Evolutionary conservation across 1,140 invertebrate genomes (phyloP).

Genomic region (Potamilus streckersoni): DNA sequence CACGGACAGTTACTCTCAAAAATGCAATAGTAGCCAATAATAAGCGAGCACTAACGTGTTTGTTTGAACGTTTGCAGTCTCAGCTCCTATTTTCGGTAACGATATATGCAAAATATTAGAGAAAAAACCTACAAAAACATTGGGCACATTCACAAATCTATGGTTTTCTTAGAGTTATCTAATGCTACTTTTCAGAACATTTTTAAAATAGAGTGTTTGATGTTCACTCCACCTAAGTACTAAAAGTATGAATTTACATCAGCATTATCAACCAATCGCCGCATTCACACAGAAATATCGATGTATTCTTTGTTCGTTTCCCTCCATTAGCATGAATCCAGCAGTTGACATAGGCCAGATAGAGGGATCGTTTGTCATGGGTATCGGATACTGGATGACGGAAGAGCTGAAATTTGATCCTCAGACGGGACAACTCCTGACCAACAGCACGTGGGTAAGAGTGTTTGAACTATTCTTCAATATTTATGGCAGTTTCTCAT

Average conservation of each 20-base stretch:
- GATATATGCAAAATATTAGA: too few relatives aligned
- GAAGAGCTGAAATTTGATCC: conserved; percentile 79
- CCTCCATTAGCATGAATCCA: conserved; percentile 44
- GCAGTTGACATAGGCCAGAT: conserved; percentile 83
- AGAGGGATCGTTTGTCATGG: conserved; percentile 90
- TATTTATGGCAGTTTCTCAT: too few relatives aligned
- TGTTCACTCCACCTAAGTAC: neutral
- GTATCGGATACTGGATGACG: conserved; percentile 82
- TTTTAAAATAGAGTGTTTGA: neutral
- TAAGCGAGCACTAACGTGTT: too few relatives aligned
- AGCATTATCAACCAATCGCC: neutral
- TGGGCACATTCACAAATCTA: neutral
- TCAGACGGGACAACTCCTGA: conserved; percentile 76
- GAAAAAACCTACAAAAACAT: too few relatives aligned
- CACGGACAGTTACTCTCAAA: too few relatives aligned
- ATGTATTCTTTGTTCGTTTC: conserved; percentile 5
- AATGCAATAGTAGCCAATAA: too few relatives aligned
- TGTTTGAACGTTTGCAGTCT: too few relatives aligned
- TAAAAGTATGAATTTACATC: neutral
- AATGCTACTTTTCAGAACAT: neutral
- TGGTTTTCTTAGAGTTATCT: neutral
- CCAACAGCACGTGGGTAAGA: conserved; percentile 80
- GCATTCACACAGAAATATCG: neutral
- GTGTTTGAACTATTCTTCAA: too few relatives aligned
- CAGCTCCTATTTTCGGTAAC: too few relatives aligned